Conservation (phyloP, 2,113 vertebrate species). For the Strigops habroptila region DNA sequence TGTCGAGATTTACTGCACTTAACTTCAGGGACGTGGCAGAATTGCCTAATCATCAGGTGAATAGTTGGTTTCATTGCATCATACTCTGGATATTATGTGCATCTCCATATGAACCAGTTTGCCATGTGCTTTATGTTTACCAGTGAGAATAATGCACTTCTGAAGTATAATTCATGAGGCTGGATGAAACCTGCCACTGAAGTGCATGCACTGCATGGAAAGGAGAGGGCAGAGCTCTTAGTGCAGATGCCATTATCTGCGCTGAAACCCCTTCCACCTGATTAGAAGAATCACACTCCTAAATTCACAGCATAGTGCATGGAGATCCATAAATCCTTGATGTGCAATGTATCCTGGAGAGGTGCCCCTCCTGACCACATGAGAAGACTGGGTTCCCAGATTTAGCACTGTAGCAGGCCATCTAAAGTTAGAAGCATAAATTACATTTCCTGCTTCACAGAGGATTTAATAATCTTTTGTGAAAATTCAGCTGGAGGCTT, state of each 20-base stretch:
- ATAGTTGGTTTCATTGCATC: background rate
- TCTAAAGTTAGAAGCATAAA: background rate
- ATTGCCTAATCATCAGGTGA: background rate
- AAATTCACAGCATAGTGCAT: background rate
- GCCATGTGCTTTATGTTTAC: background rate
- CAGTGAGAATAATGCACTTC: background rate
- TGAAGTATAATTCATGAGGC: background rate
- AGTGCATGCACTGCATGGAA: background rate
- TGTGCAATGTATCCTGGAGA: background rate
- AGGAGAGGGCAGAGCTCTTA: background rate
- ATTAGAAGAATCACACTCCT: background rate
- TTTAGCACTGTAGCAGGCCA: background rate
- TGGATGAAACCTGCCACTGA: background rate
- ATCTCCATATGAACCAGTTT: background rate
- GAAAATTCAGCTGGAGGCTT: conserved; percentile 8
- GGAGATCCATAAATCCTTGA: background rate
- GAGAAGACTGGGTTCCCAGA: background rate
- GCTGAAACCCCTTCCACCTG: background rate
- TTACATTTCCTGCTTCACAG: background rate
- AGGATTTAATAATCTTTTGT: background rate
- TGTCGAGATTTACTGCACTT: background rate
- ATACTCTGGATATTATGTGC: background rate
- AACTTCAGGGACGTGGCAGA: background rate
- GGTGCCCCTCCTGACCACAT: background rate
- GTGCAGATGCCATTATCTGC: background rate